These are phyloP conservation scores for Tuta absoluta DNA, from an alignment of 2,888 invertebrate genomes.

Conservation along the genomic window DNA sequence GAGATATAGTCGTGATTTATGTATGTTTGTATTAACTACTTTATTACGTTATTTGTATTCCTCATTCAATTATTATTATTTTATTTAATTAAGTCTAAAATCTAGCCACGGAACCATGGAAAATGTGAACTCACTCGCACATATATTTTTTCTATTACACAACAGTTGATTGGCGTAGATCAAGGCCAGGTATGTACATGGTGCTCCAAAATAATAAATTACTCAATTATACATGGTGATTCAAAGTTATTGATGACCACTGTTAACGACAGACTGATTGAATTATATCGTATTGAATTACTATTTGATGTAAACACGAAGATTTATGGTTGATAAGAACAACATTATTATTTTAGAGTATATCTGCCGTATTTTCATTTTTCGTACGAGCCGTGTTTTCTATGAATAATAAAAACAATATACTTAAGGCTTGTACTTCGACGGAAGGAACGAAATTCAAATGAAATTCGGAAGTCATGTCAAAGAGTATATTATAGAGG, in stretches of 20 bases:
- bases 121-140: background rate
- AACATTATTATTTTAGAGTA: background rate
- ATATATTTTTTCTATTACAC: background rate
- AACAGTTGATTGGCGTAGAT: constrained; percentile 15
- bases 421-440: no score
- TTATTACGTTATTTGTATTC: no score
- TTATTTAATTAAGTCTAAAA: no score
- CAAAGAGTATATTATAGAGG: no score
- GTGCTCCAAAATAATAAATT: constrained; percentile 9
- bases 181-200: constrained; percentile 13
- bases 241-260: constrained; percentile 15
- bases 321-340: background rate
- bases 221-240: constrained; percentile 12
- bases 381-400: no score
- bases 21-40: no score
- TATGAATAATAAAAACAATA: no score
- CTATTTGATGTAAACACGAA: background rate
- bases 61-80: no score
- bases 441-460: no score
- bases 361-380: no score
- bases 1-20: no score
- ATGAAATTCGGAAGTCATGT: no score
- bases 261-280: constrained; percentile 13
- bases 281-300: constrained; percentile 7
- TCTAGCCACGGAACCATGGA: background rate